Conservation (phyloP, 2,113 vertebrate genomes). For the Gobiocypris rarus region DNA sequence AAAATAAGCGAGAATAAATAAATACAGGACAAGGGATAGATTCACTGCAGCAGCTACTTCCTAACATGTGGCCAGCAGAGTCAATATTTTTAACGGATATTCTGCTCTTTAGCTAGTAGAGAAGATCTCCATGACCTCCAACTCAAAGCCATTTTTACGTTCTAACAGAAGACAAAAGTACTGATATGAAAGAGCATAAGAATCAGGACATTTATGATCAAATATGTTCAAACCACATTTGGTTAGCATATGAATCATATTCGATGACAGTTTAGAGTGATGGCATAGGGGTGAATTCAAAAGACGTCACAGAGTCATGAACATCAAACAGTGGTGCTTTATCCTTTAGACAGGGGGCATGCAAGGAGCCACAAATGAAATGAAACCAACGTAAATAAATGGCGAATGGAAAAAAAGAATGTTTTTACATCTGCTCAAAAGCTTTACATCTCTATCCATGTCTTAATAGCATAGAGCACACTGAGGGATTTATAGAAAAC, state of each 20-base stretch:
- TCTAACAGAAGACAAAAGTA: neutral
- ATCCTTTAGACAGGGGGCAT: neutral
- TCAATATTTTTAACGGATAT: constrained; percentile 64
- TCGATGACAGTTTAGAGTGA: constrained; percentile 1
- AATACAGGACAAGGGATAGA: constrained; percentile 64
- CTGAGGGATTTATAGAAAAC: constrained; percentile 35
- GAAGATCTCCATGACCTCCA: constrained; percentile 3
- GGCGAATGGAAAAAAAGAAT: constrained; percentile 12
- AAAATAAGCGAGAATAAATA: constrained; percentile 73
- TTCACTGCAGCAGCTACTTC: constrained; percentile 63
- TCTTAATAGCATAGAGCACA: constrained; percentile 8
- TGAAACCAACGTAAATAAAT: constrained; percentile 41
- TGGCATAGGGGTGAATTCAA: neutral
- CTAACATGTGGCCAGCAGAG: constrained; percentile 53
- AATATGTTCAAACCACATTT: neutral
- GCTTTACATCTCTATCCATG: constrained; percentile 21
- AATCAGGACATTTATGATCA: neutral
- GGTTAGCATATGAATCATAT: neutral
- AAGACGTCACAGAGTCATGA: neutral
- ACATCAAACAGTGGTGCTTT: constrained; percentile 28
- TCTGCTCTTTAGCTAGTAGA: constrained; percentile 40
- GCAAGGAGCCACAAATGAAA: constrained; percentile 32
- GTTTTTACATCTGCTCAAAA: constrained; percentile 49
- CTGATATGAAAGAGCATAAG: neutral
- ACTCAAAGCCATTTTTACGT: neutral